Base-by-base conservation (phyloP, 2,888 invertebrate species). In the Andrena haemorrhoa region DNA sequence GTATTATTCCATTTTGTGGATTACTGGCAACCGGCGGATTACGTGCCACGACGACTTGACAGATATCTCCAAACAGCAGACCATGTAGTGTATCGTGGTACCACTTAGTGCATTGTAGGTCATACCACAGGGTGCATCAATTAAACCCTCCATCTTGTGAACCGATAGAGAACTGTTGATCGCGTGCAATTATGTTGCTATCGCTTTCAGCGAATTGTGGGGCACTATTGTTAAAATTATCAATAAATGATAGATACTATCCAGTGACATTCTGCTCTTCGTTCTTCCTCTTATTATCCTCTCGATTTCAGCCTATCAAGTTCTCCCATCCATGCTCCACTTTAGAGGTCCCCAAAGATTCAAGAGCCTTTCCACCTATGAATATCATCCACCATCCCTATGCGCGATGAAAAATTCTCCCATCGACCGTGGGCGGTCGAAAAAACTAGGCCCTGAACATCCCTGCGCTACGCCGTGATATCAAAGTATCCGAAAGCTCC, bases 1-100 rank as follows among this genome's bases (percentile, higher is more conserved):
- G 56, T 23, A 26, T 23, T 56, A 53, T 53, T 20, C 56, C 23
- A 26, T 31, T 3, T 51, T 10, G 12, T n/a, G 31, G 58, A 31
- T 66, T 66, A 58, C 20, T 20, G 66, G 47, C 41, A 65, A 66
- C 26, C 53, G 7, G 65, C 65, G 16, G 66, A 74, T 74, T 56
- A 26, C 47, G 5, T 33, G 35, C 23, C 26, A 53, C 20, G 20
- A 56, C 65, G 65, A 33, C 41, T 49, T 23, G 66, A 31, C 66
- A 35, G 65, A 8, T 47, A 58, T 66, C 56, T 29, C 23, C 53
- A 56, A 58, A 66, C 58, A 26, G 41, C 73, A 23, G 66, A 47
- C 41, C 56, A 65, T 41, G 23, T 8, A 1, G 51, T 12, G 53
- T 41, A 53, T 26, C 12, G 35, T 20, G 16, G 56, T 12, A 56